Percentiles rank a stretch among this genome's conserved stretches.
These are phyloP conservation scores for Agonopterix arenella DNA, from an alignment of 2,888 invertebrate species.

Conservation along the genomic window DNA sequence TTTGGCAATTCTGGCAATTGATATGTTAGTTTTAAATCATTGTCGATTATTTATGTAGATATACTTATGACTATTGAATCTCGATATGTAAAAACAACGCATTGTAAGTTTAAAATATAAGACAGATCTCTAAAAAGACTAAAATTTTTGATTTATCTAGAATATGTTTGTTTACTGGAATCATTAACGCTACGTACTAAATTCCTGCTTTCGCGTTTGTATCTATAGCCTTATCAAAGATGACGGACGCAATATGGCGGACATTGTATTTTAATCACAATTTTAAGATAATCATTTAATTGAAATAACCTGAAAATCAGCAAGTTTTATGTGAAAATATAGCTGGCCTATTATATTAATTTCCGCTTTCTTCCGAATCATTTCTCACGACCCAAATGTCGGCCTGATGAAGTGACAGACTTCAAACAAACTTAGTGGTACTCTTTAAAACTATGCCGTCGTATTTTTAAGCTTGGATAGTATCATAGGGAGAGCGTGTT, in stretches of 20 bases:
- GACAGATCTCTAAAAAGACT: not conserved
- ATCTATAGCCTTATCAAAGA: not conserved
- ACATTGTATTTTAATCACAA: not conserved
- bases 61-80: too few relatives aligned
- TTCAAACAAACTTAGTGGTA: too few relatives aligned
- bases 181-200: constrained; percentile 1
- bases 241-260: constrained; percentile 1
- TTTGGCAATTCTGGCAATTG: too few relatives aligned
- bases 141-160: not conserved
- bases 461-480: too few relatives aligned
- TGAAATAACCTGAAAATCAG: not conserved
- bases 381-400: not conserved
- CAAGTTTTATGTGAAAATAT: not conserved
- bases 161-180: not conserved
- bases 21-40: too few relatives aligned
- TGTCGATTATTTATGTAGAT: too few relatives aligned
- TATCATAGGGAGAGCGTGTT: too few relatives aligned
- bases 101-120: too few relatives aligned
- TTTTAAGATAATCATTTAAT: not conserved
- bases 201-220: not conserved
- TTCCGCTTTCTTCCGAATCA: too few relatives aligned
- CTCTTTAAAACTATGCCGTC: too few relatives aligned
- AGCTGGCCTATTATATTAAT: constrained; percentile 7
- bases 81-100: too few relatives aligned
- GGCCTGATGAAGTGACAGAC: not conserved